Base-by-base conservation (phyloP, 2,888 invertebrate species). In the Sinhomidia bicolor region DNA sequence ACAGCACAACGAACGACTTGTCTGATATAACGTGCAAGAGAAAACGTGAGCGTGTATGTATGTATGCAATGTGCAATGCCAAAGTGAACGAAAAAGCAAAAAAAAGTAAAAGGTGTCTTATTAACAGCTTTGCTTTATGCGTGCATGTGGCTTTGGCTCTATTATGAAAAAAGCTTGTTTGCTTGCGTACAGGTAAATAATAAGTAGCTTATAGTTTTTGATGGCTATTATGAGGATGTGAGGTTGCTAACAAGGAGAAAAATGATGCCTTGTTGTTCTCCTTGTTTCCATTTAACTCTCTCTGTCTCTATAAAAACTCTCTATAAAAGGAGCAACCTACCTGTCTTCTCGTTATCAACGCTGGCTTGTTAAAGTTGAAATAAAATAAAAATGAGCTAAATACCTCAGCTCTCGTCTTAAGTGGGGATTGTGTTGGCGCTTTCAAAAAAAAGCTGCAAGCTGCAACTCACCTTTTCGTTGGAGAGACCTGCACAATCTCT, bases 211-310 rank as follows among this genome's bases (percentile, higher is more conserved):
- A 82, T 62, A 82, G 32, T 9, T 60, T 26, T 36, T 41, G 44
- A 60, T 57, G 60, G 36, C 17, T 29, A 83, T 76, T 83, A 80
- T 80, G 51, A 78, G 36, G 36, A 71, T 82, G 87, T 82, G 81
- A 62, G 32, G 88, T 23, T 83, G 88, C 82, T 88, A 88, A 88
- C 88, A 83, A 88, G 88, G 83, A 65, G 88, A 88, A 88, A 87
- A 88, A 83, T 83, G 76, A 78, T 88, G 88, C 88, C 68, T 78
- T 76, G 32, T 78, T 76, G 32, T 65, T 65, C 10, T 29, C 17
- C 65, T 68, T 57, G 41, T 36, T 65, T 36, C 60, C 20, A n/a
- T 23, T 36, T 51, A 54, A 71, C 5, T 51, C 65, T 36, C 36
- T 36, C n/a, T 36, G 36, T 82, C 12, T 32, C 29, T 47, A 32